These are phyloP conservation scores for Plemyria rubiginata DNA, from an alignment of 2,888 invertebrate species.

Conservation along the genomic window DNA sequence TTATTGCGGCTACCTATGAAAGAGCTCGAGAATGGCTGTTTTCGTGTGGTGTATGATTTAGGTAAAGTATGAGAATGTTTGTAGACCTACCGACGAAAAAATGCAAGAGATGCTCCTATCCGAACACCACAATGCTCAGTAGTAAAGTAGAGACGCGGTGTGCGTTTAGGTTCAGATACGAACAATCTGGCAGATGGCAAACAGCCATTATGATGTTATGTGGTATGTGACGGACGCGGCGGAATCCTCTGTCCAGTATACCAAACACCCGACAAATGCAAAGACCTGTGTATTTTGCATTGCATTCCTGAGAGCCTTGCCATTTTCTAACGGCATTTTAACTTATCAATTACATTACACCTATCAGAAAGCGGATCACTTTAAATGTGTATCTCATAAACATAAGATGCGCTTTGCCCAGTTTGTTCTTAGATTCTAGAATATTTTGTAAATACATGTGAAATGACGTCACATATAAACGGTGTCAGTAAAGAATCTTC, in stretches of 20 bases:
- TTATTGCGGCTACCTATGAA: no score
- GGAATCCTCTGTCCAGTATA: slow-evolving; percentile 3
- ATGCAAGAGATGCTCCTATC: no score
- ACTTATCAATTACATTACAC: not conserved
- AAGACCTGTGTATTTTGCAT: slow-evolving; percentile 17
- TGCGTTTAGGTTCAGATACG: no score
- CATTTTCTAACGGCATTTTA: not conserved
- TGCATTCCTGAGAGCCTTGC: slow-evolving; percentile 10
- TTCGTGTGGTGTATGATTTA: no score
- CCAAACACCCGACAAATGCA: slow-evolving; percentile 6
- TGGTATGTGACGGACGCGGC: slow-evolving; percentile 4
- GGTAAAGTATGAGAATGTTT: no score
- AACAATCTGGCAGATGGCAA: slow-evolving; percentile 9
- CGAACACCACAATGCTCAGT: no score
- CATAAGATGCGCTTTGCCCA: slow-evolving; percentile 17
- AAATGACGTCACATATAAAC: not conserved
- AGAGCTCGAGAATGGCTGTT: no score
- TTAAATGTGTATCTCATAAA: slow-evolving; percentile 15
- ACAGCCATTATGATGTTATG: slow-evolving; percentile 15
- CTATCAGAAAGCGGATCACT: slow-evolving; percentile 7
- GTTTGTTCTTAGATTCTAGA: slow-evolving; percentile 7
- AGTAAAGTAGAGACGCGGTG: no score
- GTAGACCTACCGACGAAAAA: no score
- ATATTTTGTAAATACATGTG: not conserved
- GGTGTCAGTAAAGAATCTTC: not conserved